These are phyloP conservation scores for Mellilla xanthometata DNA, from an alignment of 2,888 invertebrate genomes.

Conservation along the genomic window DNA sequence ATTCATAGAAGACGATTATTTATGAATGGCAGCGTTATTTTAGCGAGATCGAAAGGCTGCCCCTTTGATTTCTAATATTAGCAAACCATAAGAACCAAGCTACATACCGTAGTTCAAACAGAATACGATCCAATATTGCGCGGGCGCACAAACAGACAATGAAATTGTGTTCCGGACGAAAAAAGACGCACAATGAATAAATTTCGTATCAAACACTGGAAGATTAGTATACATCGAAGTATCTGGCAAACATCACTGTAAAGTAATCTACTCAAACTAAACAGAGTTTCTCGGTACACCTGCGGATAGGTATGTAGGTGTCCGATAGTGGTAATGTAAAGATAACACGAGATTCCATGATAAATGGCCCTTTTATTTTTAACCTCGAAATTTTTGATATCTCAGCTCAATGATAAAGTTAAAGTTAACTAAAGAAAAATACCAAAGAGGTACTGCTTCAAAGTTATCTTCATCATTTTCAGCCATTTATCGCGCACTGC, in stretches of 20 bases:
- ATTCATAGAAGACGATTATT: too few species aligned
- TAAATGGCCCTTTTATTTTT: slow-evolving; percentile 21
- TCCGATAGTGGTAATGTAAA: slow-evolving; percentile 22
- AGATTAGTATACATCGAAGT: slow-evolving; percentile 6
- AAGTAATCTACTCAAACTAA: slow-evolving; percentile 13
- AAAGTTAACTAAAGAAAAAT: too few species aligned
- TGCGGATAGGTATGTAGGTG: slow-evolving; percentile 20
- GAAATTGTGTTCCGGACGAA: slow-evolving; percentile 18
- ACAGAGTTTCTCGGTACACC: slow-evolving; percentile 16
- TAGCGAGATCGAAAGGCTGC: slow-evolving; percentile 11
- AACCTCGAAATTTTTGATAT: slow-evolving; percentile 11
- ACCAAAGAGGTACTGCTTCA: too few species aligned
- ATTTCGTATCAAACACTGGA: slow-evolving; percentile 15
- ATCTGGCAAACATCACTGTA: slow-evolving; percentile 4
- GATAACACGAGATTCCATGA: slow-evolving; percentile 25
- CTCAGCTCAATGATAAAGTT: not conserved
- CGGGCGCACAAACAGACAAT: slow-evolving; percentile 11
- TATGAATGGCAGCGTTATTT: not conserved
- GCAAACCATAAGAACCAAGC: slow-evolving; percentile 12
- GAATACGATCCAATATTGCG: slow-evolving; percentile 17
- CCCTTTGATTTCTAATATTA: slow-evolving; percentile 10
- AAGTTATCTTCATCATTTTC: too few species aligned
- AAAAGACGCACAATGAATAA: slow-evolving; percentile 24
- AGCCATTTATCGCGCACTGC: too few species aligned
- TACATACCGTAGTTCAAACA: slow-evolving; percentile 16